A percentile compares a stretch with the other conserved stretches of the same genome.
Conservation (phyloP, 2,113 vertebrate species). For the Peucedramus taeniatus region DNA sequence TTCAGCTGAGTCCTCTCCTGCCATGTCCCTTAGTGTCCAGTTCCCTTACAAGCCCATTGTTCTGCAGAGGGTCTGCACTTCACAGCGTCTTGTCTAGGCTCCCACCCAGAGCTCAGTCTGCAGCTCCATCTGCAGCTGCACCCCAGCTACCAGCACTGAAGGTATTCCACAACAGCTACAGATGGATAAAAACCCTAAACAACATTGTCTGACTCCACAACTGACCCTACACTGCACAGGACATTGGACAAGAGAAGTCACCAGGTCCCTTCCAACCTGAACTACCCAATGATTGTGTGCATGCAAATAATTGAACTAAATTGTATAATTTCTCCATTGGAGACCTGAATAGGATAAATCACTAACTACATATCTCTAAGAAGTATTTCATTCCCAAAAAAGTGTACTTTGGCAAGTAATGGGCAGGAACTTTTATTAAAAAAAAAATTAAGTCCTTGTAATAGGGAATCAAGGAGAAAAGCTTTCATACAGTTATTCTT, state of each 20-base stretch:
- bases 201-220: background rate
- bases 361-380: background rate
- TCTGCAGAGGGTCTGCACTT: background rate
- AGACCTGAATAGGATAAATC: background rate
- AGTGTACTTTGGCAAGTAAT: background rate
- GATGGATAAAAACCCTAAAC: background rate
- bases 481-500: background rate
- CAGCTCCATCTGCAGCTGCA: background rate
- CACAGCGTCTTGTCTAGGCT: background rate
- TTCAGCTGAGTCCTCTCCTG: background rate
- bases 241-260: background rate
- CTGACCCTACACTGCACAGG: background rate
- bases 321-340: fast-evolving
- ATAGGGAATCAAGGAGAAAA: background rate
- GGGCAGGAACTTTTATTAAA: background rate
- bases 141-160: background rate
- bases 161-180: background rate
- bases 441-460: background rate
- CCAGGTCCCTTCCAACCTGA: background rate
- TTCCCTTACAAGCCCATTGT: background rate
- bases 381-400: background rate
- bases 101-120: background rate
- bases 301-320: background rate
- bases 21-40: no score
- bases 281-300: background rate